Conservation (phyloP, 2,888 invertebrate genomes). For the Epinotia demarniana region DNA sequence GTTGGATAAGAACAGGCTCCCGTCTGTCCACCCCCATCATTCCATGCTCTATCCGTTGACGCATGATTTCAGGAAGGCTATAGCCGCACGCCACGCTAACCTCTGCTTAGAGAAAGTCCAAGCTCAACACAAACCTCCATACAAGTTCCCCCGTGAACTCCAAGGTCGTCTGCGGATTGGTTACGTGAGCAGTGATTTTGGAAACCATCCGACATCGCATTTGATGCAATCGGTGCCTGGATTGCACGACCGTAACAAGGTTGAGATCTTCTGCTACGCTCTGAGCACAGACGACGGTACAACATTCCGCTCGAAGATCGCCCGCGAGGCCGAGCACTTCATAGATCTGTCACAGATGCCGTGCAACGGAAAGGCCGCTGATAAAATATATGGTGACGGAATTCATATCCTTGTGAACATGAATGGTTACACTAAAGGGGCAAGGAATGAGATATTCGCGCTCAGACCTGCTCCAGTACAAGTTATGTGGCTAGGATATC, state of each 20-base stretch:
- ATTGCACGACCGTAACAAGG: constrained; percentile 91
- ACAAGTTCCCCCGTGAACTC: constrained; percentile 90
- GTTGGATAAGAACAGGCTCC: constrained; percentile 97
- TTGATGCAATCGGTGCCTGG: constrained; percentile 99
- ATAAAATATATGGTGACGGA: constrained; percentile 96
- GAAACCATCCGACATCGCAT: constrained; percentile 99
- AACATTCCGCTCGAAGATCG: constrained; percentile 98
- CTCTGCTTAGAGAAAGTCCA: constrained; percentile 99
- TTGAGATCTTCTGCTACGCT: constrained; percentile 97
- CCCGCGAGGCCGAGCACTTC: constrained; percentile 98
- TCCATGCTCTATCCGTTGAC: constrained; percentile 99
- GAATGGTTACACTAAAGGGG: constrained; percentile 99
- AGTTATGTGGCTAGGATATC: constrained; percentile 99
- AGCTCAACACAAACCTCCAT: constrained; percentile 95
- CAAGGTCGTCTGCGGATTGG: constrained; percentile 94
- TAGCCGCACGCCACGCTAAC: constrained; percentile 98
- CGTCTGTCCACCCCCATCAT: constrained; percentile 99
- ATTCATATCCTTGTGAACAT: constrained; percentile 99
- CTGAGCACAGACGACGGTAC: constrained; percentile 98
- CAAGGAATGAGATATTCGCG: constrained; percentile 99
- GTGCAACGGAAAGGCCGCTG: constrained; percentile 99
- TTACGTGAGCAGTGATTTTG: constrained; percentile 99
- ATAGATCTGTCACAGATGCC: constrained; percentile 96
- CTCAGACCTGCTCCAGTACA: constrained; percentile 98
- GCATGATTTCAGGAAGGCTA: constrained; percentile 97